Percentiles rank a stretch among this genome's conserved stretches.
Conservation (phyloP, 2,113 vertebrate species). For the Phalacrocorax aristotelis region DNA sequence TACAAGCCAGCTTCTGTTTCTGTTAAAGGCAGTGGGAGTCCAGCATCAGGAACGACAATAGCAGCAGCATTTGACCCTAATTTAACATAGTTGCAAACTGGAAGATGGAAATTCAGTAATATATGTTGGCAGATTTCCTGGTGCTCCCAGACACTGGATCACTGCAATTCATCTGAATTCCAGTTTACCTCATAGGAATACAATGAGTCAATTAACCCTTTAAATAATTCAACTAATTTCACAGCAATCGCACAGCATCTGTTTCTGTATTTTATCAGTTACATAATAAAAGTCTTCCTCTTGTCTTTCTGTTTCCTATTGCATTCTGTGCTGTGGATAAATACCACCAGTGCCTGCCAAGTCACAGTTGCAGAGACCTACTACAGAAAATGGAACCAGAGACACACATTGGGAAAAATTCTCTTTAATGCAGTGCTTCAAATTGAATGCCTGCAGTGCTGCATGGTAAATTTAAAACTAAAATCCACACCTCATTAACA, state of each 20-base stretch:
- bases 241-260: background rate
- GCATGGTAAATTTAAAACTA: slow-evolving; percentile 62
- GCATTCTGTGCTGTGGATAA: slow-evolving; percentile 8
- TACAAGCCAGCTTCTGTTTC: background rate
- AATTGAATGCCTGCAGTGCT: slow-evolving; percentile 55
- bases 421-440: slow-evolving; percentile 41
- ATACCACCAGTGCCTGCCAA: slow-evolving; percentile 26
- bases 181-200: background rate
- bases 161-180: slow-evolving; percentile 22
- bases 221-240: slow-evolving; percentile 33
- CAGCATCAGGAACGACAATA: background rate
- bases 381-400: slow-evolving; percentile 43
- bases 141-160: background rate
- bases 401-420: slow-evolving; percentile 27
- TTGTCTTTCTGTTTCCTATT: slow-evolving; percentile 24
- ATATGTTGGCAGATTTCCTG: slow-evolving; percentile 21
- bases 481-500: slow-evolving; percentile 67
- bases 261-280: slow-evolving; percentile 45
- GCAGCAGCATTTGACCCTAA: slow-evolving; percentile 18
- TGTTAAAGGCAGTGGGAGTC: background rate
- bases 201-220: slow-evolving; percentile 48
- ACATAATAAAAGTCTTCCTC: slow-evolving; percentile 41
- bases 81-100: background rate
- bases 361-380: slow-evolving; percentile 17
- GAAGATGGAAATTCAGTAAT: background rate